Percentiles rank a stretch among this genome's conserved stretches.
These are phyloP conservation scores for Synanceia verrucosa DNA, from an alignment of 2,797 vertebrate species.

Conservation along the genomic window DNA sequence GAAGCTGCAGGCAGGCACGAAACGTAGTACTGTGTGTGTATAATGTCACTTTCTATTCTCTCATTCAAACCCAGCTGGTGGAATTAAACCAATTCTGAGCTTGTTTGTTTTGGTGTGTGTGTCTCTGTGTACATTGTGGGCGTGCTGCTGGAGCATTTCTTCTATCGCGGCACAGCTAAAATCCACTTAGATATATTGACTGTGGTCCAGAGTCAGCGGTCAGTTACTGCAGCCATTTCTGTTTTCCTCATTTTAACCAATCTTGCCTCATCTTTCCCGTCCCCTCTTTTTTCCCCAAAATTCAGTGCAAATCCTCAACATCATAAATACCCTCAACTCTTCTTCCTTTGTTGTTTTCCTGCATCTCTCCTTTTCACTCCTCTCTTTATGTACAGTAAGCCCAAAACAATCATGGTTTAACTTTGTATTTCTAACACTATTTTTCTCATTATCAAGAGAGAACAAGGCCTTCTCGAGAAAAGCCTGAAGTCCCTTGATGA, in stretches of 20 bases:
- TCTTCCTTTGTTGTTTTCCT: slow-evolving; percentile 10
- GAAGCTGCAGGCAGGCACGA: slow-evolving; percentile 85
- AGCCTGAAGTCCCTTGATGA: too few relatives aligned
- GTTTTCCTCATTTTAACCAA: slow-evolving; percentile 72
- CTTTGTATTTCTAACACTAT: too few relatives aligned
- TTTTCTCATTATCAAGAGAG: too few relatives aligned
- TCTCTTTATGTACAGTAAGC: too few relatives aligned
- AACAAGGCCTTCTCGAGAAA: too few relatives aligned
- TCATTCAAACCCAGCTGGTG: slow-evolving; percentile 75
- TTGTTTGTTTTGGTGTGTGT: slow-evolving; percentile 70
- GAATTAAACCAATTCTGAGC: slow-evolving; percentile 82
- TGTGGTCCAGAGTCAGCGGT: slow-evolving; percentile 77
- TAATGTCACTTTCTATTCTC: slow-evolving; percentile 82
- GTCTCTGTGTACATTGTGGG: slow-evolving; percentile 35
- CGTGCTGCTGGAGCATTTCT: slow-evolving; percentile 54
- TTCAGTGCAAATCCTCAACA: slow-evolving; percentile 28
- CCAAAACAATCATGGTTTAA: too few relatives aligned
- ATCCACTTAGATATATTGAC: slow-evolving; percentile 81
- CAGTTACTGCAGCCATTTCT: slow-evolving; percentile 76
- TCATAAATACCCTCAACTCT: slow-evolving; percentile 28
- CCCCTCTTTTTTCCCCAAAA: slow-evolving; percentile 43
- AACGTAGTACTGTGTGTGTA: slow-evolving; percentile 76
- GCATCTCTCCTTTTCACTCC: neutral
- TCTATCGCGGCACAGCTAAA: slow-evolving; percentile 59
- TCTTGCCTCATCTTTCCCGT: slow-evolving; percentile 52